Base-by-base conservation (phyloP, 1,140 invertebrate species). In the Mamestra configurata region DNA sequence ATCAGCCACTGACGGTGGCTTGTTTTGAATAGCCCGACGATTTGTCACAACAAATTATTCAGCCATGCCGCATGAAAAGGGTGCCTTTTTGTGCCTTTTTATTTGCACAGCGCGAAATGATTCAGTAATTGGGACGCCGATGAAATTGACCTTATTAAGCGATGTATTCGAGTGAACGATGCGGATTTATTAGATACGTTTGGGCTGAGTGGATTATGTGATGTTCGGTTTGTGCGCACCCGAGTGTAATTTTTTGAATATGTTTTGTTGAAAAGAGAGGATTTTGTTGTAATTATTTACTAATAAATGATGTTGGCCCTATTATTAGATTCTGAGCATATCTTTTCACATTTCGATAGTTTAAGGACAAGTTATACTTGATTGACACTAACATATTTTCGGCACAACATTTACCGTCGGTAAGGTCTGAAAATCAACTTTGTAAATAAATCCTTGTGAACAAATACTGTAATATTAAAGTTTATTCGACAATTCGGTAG, bases 21-120 rank as follows among this genome's bases (percentile, higher is more conserved):
- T 88, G 82, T 82, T 88, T 86, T 86, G 84, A 88, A 88, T 88
- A 82, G 86, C 75, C 77, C 73, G 68, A 82, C 84, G 81, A 88
- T 88, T 88, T 88, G 84, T 88, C 87, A 87, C 80, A 88, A 88
- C 80, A 88, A 88, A 87, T 88, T 88, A 89, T 89, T 85, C 88
- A 86, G 81, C 73, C 81, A 79, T 77, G 73, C 80, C 64, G 72
- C 78, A 79, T 82, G 84, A 86, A 84, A 87, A 86, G 82, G 83
- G 80, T 85, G 83, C 77, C 79, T 82, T 70, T 49, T 27, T 70
- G 6, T 66, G 82, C 80, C 80, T 81, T 80, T 84, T 81, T 86
- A 80, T 84, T 80, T 84, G 61, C 35, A 51, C 43, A 77, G 70
- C 61, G 71, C 51, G 61, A 76, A 76, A 84, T 84, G 76, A 84